These are phyloP conservation scores for Hypocryptadius cinnamomeus DNA, from an alignment of 2,113 vertebrate genomes.

Conservation along the genomic window DNA sequence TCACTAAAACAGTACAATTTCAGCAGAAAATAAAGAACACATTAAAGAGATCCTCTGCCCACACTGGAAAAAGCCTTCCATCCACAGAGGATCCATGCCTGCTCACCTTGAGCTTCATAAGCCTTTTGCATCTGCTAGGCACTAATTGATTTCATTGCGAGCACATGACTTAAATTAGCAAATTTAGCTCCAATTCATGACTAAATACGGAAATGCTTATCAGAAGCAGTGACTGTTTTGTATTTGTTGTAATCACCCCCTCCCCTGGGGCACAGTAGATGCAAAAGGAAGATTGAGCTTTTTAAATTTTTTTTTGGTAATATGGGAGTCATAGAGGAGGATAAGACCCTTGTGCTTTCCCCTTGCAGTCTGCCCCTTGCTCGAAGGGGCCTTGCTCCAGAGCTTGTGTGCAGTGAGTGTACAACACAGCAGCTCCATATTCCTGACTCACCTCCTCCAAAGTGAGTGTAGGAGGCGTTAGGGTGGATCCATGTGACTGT, in stretches of 20 bases:
- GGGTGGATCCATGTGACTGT: neutral
- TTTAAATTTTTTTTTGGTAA: neutral
- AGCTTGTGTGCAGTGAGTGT: neutral
- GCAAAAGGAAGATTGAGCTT: neutral
- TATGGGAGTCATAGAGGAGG: neutral
- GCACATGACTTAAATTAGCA: neutral
- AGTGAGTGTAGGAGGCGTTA: neutral
- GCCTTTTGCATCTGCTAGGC: neutral
- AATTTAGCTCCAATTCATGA: neutral
- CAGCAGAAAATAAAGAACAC: neutral
- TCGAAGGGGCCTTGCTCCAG: neutral
- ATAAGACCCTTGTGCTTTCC: neutral
- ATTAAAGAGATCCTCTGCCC: neutral
- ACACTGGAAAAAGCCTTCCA: neutral
- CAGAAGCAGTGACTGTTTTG: neutral
- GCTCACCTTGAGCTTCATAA: neutral
- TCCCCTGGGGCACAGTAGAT: neutral
- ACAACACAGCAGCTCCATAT: neutral
- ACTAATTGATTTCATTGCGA: neutral
- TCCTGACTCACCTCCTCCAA: neutral
- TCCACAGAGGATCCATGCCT: fast-evolving
- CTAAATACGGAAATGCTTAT: neutral
- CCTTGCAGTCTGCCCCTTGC: neutral
- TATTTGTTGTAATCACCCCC: neutral
- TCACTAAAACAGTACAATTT: neutral